A percentile compares a stretch with the other conserved stretches of the same genome.
Conservation (phyloP, 2,797 vertebrate genomes). For the Otus scops region DNA sequence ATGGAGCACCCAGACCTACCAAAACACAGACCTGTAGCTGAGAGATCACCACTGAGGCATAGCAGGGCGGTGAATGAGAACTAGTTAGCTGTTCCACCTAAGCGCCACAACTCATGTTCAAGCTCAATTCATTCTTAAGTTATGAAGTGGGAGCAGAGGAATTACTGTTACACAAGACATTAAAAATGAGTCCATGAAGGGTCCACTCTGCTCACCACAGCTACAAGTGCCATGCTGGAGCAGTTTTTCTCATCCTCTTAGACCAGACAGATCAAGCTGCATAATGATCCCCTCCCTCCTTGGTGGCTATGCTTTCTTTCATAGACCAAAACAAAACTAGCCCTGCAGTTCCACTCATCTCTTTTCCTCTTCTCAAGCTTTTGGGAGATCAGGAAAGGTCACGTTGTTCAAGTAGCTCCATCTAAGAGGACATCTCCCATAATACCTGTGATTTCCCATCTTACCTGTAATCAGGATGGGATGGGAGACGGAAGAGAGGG, state of each 20-base stretch:
- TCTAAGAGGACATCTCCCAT: background rate
- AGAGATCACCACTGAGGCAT: background rate
- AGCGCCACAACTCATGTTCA: background rate
- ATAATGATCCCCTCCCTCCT: background rate
- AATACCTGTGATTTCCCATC: background rate
- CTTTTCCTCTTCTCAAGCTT: background rate
- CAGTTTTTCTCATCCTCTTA: background rate
- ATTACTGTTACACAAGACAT: background rate
- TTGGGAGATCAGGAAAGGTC: background rate
- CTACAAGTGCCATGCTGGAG: background rate
- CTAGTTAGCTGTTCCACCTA: background rate
- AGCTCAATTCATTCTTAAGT: background rate
- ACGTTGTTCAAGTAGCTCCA: background rate
- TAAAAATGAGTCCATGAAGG: background rate
- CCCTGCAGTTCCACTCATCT: background rate
- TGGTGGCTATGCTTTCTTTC: background rate
- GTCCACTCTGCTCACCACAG: background rate
- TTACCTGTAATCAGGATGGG: background rate
- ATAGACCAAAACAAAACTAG: background rate
- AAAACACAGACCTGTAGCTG: background rate
- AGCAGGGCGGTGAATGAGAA: background rate
- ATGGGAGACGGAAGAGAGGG: background rate
- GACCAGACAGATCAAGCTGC: background rate
- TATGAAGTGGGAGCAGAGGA: background rate
- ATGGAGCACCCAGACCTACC: fast-evolving